Evolutionary conservation across 2,113 vertebrate species (phyloP).

Genomic region (Boleophthalmus pectinirostris): DNA sequence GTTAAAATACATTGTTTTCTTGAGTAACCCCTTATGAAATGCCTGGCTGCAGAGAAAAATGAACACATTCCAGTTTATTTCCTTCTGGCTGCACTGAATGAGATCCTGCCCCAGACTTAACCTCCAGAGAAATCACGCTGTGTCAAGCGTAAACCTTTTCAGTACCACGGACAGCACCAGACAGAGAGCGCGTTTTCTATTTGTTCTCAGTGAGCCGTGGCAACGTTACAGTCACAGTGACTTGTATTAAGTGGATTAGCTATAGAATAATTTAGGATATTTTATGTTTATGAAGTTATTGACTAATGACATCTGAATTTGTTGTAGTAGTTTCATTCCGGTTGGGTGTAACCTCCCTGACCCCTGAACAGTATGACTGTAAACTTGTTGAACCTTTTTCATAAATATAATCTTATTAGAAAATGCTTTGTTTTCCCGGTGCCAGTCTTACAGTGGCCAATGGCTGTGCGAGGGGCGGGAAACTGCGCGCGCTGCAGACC

Average conservation of each 20-base stretch:
- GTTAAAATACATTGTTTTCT: neutral
- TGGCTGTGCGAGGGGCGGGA: slow-evolving; percentile 69
- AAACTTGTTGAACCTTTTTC: neutral
- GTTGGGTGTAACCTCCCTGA: neutral
- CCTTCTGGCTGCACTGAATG: neutral
- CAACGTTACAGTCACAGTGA: neutral
- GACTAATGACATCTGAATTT: neutral
- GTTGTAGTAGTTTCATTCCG: neutral
- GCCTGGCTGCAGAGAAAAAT: neutral
- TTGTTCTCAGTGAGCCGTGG: neutral
- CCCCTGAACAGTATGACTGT: neutral
- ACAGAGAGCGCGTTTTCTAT: neutral
- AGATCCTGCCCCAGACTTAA: neutral
- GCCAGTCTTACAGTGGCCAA: slow-evolving; percentile 65
- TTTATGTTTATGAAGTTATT: neutral
- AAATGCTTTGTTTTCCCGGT: slow-evolving; percentile 46
- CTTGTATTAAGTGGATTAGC: neutral
- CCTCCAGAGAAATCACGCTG: neutral
- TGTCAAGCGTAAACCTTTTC: slow-evolving; percentile 14
- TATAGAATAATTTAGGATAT: neutral
- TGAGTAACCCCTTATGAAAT: neutral
- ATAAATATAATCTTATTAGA: slow-evolving; percentile 42
- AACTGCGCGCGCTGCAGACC: slow-evolving; percentile 59
- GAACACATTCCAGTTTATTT: neutral
- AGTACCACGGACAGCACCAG: slow-evolving; percentile 66